These are phyloP conservation scores for Muricea muricata DNA, from an alignment of 92 coral and sea anemone species.

Conservation along the genomic window DNA sequence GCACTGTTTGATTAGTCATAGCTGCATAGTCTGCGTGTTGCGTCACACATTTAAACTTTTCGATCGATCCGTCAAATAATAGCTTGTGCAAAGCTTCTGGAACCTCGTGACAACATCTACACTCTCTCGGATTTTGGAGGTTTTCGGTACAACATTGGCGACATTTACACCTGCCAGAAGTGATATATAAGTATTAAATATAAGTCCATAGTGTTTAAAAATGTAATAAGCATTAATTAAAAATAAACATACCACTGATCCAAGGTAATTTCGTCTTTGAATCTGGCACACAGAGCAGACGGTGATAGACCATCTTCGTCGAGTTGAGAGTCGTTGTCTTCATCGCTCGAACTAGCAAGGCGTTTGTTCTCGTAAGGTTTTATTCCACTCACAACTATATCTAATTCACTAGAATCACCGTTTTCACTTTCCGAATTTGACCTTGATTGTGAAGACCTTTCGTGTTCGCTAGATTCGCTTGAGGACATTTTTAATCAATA, in stretches of 20 bases:
- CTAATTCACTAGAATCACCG: too few species aligned
- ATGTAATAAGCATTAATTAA: not conserved
- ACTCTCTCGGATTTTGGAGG: constrained; percentile 50
- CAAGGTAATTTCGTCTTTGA: too few species aligned
- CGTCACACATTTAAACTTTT: too few species aligned
- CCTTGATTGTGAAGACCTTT: too few species aligned
- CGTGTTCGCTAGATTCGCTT: too few species aligned
- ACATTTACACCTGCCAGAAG: constrained; percentile 46
- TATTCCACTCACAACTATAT: too few species aligned
- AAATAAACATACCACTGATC: too few species aligned
- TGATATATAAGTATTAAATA: constrained; percentile 17
- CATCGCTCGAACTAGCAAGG: constrained; percentile 63
- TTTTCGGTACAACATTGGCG: too few species aligned
- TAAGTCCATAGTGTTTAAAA: not conserved
- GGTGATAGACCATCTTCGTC: constrained; percentile 63
- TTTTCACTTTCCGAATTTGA: too few species aligned
- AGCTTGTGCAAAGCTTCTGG: constrained; percentile 51
- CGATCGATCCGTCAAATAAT: constrained; percentile 53
- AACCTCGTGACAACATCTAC: constrained; percentile 60
- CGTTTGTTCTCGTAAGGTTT: constrained; percentile 47
- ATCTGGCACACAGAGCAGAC: constrained; percentile 49
- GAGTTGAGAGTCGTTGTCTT: too few species aligned
- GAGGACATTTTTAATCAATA: too few species aligned
- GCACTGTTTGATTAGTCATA: constrained; percentile 53
- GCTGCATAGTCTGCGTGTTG: constrained; percentile 57